phyloP scores from a whole-genome alignment of 2,797 vertebrate genomes.

The Phrynocephalus vlangalii region DNA sequence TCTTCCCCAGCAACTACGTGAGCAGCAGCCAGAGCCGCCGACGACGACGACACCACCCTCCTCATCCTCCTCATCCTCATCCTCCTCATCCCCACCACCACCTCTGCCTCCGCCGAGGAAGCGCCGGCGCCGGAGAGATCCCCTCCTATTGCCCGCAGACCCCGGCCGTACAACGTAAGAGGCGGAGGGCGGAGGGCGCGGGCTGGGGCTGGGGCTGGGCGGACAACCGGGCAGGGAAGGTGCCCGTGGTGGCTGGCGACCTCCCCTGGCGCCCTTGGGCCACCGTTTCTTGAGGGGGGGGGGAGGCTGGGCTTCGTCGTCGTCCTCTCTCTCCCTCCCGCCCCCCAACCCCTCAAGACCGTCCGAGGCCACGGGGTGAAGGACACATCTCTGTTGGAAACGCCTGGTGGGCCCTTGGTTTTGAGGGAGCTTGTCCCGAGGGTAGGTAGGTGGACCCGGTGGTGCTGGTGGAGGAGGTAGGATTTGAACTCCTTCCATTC shows the following conservation, averaged over 20 bases:
- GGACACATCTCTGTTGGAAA: neutral
- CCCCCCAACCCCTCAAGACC: neutral
- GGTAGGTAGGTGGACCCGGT: neutral
- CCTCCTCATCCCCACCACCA: slow-evolving; percentile 15
- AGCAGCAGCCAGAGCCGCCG: slow-evolving; percentile 77
- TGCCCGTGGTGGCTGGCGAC: neutral
- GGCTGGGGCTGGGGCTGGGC: neutral
- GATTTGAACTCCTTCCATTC: neutral
- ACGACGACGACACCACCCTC: no score
- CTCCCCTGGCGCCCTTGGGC: neutral
- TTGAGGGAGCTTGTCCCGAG: neutral
- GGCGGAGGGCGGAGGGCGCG: neutral
- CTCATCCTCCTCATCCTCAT: neutral
- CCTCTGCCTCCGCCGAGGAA: slow-evolving; percentile 78
- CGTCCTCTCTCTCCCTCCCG: no score
- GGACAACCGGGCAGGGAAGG: neutral
- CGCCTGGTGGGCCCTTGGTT: no score
- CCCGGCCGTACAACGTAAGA: slow-evolving; percentile 79
- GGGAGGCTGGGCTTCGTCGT: neutral
- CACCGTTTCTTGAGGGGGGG: neutral
- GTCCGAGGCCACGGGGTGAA: neutral
- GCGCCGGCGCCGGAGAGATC: slow-evolving; percentile 74
- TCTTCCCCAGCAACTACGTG: slow-evolving; percentile 94
- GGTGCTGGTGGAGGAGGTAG: neutral
- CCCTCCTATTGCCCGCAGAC: slow-evolving; percentile 79